Evolutionary conservation across 2,797 vertebrate species (phyloP).

Genomic region (Tolypeutes matacus): DNA sequence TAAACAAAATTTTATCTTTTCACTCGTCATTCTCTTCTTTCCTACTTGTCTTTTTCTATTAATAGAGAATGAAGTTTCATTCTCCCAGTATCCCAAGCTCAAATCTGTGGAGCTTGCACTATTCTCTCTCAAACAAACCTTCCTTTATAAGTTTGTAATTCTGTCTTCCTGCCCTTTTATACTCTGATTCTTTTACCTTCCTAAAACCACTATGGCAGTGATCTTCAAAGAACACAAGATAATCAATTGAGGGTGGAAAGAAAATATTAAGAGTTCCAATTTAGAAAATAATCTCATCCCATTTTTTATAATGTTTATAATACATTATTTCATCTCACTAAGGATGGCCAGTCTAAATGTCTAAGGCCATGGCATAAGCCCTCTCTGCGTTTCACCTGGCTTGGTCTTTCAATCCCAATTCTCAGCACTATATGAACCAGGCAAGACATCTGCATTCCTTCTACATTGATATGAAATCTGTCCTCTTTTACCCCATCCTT

Average conservation of each 20-base stretch:
- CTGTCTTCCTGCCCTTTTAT: neutral
- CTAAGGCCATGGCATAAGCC: neutral
- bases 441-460: neutral
- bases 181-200: conserved; percentile 47
- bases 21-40: neutral
- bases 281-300: neutral
- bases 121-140: conserved; percentile 33
- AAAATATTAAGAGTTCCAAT: neutral
- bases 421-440: conserved; percentile 41
- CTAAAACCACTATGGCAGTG: neutral
- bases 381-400: neutral
- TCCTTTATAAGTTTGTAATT: conserved; percentile 27
- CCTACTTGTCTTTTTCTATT: neutral
- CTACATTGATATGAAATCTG: neutral
- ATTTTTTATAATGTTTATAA: neutral
- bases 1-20: conserved; percentile 38
- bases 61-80: neutral
- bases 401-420: neutral
- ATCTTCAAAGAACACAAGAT: conserved; percentile 50
- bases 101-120: neutral
- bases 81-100: neutral
- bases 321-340: neutral
- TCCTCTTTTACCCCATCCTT: neutral
- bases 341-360: neutral
- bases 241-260: neutral